phyloP scores from a whole-genome alignment of 2,888 invertebrate genomes.

The Stenolophus ochropezus region DNA sequence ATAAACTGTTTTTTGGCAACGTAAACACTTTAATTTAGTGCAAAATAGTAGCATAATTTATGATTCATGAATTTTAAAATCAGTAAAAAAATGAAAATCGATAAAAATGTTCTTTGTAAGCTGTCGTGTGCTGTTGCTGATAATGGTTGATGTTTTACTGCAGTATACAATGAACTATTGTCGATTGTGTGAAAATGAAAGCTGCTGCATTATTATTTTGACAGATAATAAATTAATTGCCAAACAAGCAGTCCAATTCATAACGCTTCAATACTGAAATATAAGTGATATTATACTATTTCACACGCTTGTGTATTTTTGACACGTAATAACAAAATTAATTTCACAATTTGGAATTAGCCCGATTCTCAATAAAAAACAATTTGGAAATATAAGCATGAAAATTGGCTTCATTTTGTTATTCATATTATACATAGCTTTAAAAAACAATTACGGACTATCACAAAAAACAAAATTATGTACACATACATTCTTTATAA shows the following conservation, averaged over 20 bases:
- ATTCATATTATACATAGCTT: too few species aligned
- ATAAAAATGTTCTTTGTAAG: not conserved
- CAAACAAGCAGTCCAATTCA: not conserved
- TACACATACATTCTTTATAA: too few species aligned
- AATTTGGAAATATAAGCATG: too few species aligned
- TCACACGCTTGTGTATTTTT: not conserved
- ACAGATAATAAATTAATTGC: constrained; percentile 4
- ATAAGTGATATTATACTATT: not conserved
- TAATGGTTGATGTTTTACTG: constrained; percentile 6
- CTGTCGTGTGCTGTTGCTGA: not conserved
- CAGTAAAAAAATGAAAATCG: not conserved
- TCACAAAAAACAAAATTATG: too few species aligned
- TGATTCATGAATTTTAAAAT: not conserved
- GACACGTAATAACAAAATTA: not conserved
- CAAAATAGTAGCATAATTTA: not conserved
- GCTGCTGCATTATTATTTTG: constrained; percentile 26
- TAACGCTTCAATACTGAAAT: not conserved
- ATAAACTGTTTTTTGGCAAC: not conserved
- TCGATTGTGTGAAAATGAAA: not conserved
- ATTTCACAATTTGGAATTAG: too few species aligned
- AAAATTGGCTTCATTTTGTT: too few species aligned
- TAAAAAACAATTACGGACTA: too few species aligned
- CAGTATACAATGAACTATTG: constrained; percentile 13
- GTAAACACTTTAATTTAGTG: not conserved
- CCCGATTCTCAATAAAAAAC: too few species aligned